Evolutionary conservation across 2,797 vertebrate species (phyloP), one percentile per base, ranked within the genome.

Genomic region (Remorina albescens): DNA sequence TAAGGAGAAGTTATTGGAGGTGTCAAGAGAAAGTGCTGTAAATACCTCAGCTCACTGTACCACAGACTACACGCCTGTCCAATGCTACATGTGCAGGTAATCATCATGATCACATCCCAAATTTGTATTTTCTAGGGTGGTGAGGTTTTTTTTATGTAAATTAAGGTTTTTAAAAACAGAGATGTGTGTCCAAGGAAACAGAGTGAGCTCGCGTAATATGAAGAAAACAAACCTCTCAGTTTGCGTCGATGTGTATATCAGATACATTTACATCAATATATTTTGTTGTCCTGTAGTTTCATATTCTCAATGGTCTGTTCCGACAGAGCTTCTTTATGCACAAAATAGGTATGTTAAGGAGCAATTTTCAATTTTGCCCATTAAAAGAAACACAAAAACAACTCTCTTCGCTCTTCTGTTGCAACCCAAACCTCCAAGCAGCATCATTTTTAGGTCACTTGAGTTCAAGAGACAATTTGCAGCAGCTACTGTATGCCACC

Each of bases 381-480:
- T n/a, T n/a, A n/a, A n/a, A n/a, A n/a, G n/a, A n/a, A n/a, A n/a
- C n/a, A n/a, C n/a, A n/a, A n/a, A n/a, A n/a, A n/a, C n/a, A n/a
- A n/a, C n/a, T n/a, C n/a, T n/a, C n/a, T n/a, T n/a, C n/a, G n/a
- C n/a, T n/a, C n/a, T n/a, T 32, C 30, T 32, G 30, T 66, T 67
- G 61, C 30, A 34, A 30, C 56, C 51, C 21, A 57, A 57, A 37
- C 32, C 68, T 42, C 53, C 55, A 37, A 41, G 46, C 10, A 16
- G 70, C 63, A 68, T 74, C 42, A 59, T 83, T 85, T n/a, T 78
- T 32, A 51, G 64, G 58, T 65, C 76, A 63, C 49, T 49, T 71
- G 71, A 79, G 76, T 84, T 76, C 65, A 71, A 71, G 55, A 36
- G 71, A 81, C 72, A 49, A 72, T 61, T 28, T 39, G 59, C 66